Evolutionary conservation across 2,888 invertebrate species (phyloP).

Genomic region (Ashinkailepas kermadecensis): DNA sequence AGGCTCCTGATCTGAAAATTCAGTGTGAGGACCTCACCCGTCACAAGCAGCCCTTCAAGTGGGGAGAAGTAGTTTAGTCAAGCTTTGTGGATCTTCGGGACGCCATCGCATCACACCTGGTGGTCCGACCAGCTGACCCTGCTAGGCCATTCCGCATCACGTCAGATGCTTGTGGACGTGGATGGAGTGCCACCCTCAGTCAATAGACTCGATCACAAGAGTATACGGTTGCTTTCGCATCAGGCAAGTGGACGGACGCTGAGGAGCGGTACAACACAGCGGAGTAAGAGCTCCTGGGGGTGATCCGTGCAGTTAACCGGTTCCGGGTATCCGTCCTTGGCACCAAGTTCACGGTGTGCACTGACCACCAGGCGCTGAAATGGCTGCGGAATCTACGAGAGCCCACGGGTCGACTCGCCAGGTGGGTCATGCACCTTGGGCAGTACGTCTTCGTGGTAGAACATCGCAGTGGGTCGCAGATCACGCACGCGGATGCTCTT

Average conservation of each 20-base stretch:
- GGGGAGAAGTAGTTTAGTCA: not conserved
- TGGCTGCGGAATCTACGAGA: conserved; percentile 6
- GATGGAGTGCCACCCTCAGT: not conserved
- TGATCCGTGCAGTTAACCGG: conserved; percentile 23
- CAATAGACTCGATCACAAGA: conserved; percentile 9
- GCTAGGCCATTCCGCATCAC: not conserved
- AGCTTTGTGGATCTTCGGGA: not conserved
- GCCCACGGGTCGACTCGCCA: conserved; percentile 3
- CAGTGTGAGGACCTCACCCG: not conserved
- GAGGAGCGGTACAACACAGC: conserved; percentile 25
- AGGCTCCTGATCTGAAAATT: not conserved
- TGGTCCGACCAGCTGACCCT: conserved; percentile 1
- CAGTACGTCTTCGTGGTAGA: conserved; percentile 12
- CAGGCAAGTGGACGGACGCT: conserved; percentile 16
- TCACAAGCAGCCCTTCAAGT: not conserved
- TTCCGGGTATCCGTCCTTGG: conserved; percentile 24
- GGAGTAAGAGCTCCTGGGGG: conserved; percentile 26
- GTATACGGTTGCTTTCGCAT: conserved; percentile 25
- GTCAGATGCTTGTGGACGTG: conserved; percentile 19
- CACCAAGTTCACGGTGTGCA: conserved; percentile 19
- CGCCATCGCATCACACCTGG: not conserved
- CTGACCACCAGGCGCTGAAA: conserved; percentile 23
- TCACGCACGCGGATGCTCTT: not conserved
- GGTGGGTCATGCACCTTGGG: conserved; percentile 1
- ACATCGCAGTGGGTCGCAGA: conserved; percentile 2